phyloP scores from a whole-genome alignment of 2,113 vertebrate genomes.

The Trichomycterus rosablanca region DNA sequence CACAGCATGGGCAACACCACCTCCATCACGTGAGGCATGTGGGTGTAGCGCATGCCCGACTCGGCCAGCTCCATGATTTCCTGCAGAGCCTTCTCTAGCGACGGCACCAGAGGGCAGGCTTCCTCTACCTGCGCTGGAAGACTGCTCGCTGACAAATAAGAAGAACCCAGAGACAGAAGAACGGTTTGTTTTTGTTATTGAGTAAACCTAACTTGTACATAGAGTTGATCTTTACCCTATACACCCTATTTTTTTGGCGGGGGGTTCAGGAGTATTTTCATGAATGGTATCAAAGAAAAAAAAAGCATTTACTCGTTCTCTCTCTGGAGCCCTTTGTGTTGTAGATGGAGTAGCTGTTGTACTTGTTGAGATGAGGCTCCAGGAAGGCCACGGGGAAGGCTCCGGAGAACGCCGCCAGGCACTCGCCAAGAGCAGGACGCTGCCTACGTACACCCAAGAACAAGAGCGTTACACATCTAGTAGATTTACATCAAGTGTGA shows the following conservation, averaged over 20 bases:
- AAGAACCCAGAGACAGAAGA: background rate
- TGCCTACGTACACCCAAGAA: conserved; percentile 69
- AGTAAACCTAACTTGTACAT: no score
- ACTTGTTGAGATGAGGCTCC: conserved; percentile 85
- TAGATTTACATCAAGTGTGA: no score
- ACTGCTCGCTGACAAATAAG: conserved; percentile 63
- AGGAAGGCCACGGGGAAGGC: conserved; percentile 94
- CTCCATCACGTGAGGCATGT: conserved; percentile 96
- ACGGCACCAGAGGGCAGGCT: conserved; percentile 81
- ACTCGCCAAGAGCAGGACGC: conserved; percentile 86
- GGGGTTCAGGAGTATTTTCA: no score
- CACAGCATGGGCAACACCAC: conserved; percentile 92
- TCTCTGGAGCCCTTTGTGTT: conserved; percentile 80
- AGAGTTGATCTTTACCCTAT: background rate
- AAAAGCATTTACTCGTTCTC: no score
- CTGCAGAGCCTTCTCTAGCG: conserved; percentile 83
- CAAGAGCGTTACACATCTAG: no score
- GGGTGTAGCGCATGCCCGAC: conserved; percentile 88
- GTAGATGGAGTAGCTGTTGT: conserved; percentile 88
- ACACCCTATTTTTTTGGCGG: no score
- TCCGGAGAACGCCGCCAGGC: conserved; percentile 85
- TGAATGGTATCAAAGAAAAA: no score
- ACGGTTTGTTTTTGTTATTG: no score
- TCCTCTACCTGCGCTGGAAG: conserved; percentile 80
- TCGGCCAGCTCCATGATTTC: conserved; percentile 90